phyloP scores from a whole-genome alignment of 2,888 invertebrate species.

The Xestobium rufovillosum region DNA sequence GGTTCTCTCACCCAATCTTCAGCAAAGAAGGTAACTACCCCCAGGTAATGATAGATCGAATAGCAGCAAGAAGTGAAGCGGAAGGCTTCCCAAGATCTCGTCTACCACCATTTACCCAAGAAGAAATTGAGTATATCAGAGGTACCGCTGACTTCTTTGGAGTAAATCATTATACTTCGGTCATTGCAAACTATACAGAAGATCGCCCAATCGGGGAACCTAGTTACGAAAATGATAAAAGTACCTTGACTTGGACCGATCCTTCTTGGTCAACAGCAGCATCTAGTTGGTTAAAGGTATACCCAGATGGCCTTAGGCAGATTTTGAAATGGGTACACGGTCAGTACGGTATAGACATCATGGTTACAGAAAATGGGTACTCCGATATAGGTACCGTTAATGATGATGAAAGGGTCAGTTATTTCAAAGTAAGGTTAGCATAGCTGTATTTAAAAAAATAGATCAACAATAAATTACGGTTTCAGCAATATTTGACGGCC shows the following conservation, averaged over 20 bases:
- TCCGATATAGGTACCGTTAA: conserved; percentile 44
- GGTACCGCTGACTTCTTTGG: conserved; percentile 58
- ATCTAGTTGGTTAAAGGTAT: background rate
- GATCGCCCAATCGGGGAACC: conserved; percentile 36
- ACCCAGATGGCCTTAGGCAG: conserved; percentile 36
- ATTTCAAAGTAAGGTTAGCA: conserved; percentile 34
- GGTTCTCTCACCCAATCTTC: conserved; percentile 46
- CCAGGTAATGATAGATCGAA: conserved; percentile 41
- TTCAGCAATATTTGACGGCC: too few species aligned
- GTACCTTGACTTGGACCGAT: background rate
- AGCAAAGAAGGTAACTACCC: conserved; percentile 47
- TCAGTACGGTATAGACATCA: conserved; percentile 44
- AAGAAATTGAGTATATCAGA: too few species aligned
- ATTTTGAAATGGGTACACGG: conserved; percentile 46
- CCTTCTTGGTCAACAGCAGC: background rate
- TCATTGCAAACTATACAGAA: conserved; percentile 35
- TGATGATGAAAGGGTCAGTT: conserved; percentile 46
- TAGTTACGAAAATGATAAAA: conserved; percentile 26
- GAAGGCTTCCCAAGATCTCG: conserved; percentile 43
- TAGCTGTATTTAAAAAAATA: too few species aligned
- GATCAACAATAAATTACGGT: too few species aligned
- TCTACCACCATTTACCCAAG: conserved; percentile 41
- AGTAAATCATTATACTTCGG: conserved; percentile 55
- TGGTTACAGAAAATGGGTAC: conserved; percentile 54
- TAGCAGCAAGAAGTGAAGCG: conserved; percentile 40